A percentile compares a stretch with the other conserved stretches of the same genome.
Conservation (phyloP, 2,113 vertebrate genomes). For the Poecilia latipinna region DNA sequence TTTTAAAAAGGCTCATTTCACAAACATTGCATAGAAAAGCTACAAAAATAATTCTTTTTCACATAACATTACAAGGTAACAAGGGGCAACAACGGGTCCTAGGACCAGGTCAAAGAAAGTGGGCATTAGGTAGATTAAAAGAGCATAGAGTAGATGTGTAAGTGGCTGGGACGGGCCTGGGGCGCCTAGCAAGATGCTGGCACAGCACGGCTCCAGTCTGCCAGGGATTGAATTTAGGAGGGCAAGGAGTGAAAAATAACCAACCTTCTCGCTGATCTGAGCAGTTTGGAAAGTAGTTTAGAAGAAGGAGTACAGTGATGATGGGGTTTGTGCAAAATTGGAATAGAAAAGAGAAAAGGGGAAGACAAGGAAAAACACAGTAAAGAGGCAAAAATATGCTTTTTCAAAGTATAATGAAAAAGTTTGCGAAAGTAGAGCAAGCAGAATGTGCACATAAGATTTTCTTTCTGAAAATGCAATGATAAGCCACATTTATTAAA, state of each 20-base stretch:
- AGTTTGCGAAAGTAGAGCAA: constrained; percentile 13
- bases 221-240: constrained; percentile 80
- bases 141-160: constrained; percentile 31
- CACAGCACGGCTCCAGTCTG: constrained; percentile 85
- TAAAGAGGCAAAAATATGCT: constrained; percentile 98
- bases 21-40: constrained; percentile 35
- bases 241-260: constrained; percentile 90
- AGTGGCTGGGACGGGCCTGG: constrained; percentile 73
- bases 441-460: constrained; percentile 12
- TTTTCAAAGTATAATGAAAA: constrained; percentile 82
- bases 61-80: background rate
- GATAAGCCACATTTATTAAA: too few relatives aligned
- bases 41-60: constrained; percentile 6
- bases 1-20: constrained; percentile 39
- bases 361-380: constrained; percentile 92
- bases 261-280: constrained; percentile 99
- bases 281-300: constrained; percentile 88
- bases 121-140: background rate
- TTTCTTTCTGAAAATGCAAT: too few relatives aligned
- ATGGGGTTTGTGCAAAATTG: constrained; percentile 89
- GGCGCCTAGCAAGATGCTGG: constrained; percentile 73
- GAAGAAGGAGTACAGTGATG: constrained; percentile 94
- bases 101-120: background rate
- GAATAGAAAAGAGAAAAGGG: constrained; percentile 89
- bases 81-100: constrained; percentile 3